phyloP scores from a whole-genome alignment of 2,888 invertebrate genomes.

The Drosophila dives region DNA sequence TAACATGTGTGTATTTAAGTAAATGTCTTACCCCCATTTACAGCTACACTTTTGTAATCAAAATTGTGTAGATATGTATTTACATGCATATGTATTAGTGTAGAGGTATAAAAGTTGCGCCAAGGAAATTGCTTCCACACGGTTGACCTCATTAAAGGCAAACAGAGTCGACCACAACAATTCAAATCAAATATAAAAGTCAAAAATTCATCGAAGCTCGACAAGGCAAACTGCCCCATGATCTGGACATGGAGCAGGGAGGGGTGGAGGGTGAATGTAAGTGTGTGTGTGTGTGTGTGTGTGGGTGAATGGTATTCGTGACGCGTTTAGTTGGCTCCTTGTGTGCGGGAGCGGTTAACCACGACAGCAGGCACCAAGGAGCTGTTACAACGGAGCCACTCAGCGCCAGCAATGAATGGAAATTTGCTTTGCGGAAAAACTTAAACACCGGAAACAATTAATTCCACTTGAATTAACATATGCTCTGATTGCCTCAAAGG shows the following conservation, averaged over 20 bases:
- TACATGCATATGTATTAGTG: conserved; percentile 11
- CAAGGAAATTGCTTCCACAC: conserved; percentile 69
- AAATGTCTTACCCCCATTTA: conserved; percentile 14
- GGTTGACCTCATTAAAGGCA: conserved; percentile 75
- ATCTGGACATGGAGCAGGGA: conserved; percentile 3
- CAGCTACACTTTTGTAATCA: conserved; percentile 38
- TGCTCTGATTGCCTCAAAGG: conserved; percentile 67
- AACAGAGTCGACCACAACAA: conserved; percentile 73
- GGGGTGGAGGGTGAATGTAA: neutral
- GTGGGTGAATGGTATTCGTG: conserved; percentile 35
- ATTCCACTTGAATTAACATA: conserved; percentile 85
- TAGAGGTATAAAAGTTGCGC: conserved; percentile 31
- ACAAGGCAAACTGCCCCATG: conserved; percentile 20
- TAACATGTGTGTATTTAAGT: neutral
- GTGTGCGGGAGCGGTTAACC: conserved; percentile 53
- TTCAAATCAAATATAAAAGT: conserved; percentile 78
- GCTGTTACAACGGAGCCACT: conserved; percentile 45
- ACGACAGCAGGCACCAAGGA: conserved; percentile 62
- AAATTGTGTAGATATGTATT: conserved; percentile 19
- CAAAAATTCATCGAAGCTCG: conserved; percentile 76
- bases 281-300: neutral
- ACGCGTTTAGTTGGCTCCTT: conserved; percentile 40
- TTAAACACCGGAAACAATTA: conserved; percentile 84
- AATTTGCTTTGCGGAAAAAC: conserved; percentile 82
- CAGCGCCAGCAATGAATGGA: conserved; percentile 64